Evolutionary conservation across 2,888 invertebrate species (phyloP), one percentile per base, ranked within the genome.

Genomic region (Macrosoma leucophasiata): DNA sequence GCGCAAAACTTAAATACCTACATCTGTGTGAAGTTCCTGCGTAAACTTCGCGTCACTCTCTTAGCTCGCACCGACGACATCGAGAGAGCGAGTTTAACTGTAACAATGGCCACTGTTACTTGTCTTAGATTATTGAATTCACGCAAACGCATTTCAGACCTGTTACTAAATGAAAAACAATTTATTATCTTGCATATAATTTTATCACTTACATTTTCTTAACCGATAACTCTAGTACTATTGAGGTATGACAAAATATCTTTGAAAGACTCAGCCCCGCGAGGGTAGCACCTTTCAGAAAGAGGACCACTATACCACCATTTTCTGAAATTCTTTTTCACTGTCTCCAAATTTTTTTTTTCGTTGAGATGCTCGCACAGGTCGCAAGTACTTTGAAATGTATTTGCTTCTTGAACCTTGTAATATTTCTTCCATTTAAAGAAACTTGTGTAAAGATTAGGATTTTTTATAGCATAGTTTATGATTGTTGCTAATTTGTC

Each of bases 231-330:
- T 17, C 21, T 23, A 6, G 31, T 15, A 13, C 13, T 41, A 19
- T 58, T 59, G 1, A 61, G 10, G 46, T 62, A 63, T 0, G 57
- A 54, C 0, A 55, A 17, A 1, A 60, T 36, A 4, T 58, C 56
- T 0, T 39, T 43, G 10, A 47, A 27, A 2, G 11, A 39, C 18
- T 63, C 58, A 1, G 58, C 48, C 0, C 72, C 64, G 26, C 43
- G 49, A 0, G 52, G 48, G 10, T 48, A 29, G 30, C 58, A 58
- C 19, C 43, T 50, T 4, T 48, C 36, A 13, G 39, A 46, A 10
- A 70, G 27, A 0, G 57, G 41, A 0, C 61, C 64, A 2, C 42
- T 36, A 17, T 60, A 65, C 81, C 81, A 81, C 81, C 81, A 81
- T 1, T 51, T 52, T 8, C 78, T 62, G 4, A 79, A 71, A 0